Conservation (phyloP, 2,113 vertebrate species). For the Prunella fulvescens region DNA sequence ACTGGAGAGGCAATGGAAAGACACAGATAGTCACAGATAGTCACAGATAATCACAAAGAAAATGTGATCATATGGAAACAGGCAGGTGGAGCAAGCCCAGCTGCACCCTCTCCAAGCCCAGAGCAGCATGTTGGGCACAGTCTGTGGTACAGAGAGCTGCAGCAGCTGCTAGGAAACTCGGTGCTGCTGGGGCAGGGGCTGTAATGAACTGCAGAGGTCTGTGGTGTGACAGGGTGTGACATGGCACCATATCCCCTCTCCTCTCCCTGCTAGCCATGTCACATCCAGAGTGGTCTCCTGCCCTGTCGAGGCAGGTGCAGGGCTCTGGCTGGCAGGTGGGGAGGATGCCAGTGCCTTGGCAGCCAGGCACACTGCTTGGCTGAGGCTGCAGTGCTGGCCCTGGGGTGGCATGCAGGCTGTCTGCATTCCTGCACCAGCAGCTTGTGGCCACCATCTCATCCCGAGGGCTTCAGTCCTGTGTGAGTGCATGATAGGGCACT, state of each 20-base stretch:
- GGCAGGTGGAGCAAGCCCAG: fast-evolving
- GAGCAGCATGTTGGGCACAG: neutral
- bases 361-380: neutral
- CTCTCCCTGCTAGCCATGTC: neutral
- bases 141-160: neutral
- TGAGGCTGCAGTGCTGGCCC: fast-evolving
- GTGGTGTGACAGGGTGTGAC: neutral
- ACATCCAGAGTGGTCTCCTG: neutral
- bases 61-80: neutral
- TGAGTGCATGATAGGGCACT: neutral
- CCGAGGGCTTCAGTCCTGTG: neutral
- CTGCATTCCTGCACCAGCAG: neutral
- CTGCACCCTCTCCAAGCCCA: neutral
- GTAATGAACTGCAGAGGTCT: neutral
- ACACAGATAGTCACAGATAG: neutral
- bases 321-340: fast-evolving
- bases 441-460: fast-evolving
- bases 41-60: neutral
- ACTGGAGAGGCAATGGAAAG: neutral
- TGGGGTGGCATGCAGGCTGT: too few species aligned
- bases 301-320: neutral
- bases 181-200: neutral
- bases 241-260: neutral
- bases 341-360: neutral
- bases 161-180: neutral